Evolutionary conservation across 2,797 vertebrate genomes (phyloP).

Genomic region (Neopelma chrysocephalum): DNA sequence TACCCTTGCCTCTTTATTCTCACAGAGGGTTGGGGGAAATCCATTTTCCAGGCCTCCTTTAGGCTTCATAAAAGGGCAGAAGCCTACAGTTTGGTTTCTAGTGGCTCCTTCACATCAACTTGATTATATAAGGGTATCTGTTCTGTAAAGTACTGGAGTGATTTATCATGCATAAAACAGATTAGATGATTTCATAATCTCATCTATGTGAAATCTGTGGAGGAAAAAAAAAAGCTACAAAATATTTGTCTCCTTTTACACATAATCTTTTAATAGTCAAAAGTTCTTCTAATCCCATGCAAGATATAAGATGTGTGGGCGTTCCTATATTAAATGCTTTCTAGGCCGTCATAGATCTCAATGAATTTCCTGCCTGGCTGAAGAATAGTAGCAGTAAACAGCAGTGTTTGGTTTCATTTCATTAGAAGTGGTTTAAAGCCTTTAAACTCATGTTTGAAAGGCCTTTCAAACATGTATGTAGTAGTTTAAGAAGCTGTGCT

Average conservation of each 20-base stretch:
- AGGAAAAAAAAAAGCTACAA: neutral
- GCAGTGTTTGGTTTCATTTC: neutral
- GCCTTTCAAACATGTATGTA: neutral
- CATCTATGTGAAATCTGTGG: neutral
- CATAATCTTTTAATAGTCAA: neutral
- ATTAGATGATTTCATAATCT: constrained; percentile 46
- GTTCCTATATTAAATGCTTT: neutral
- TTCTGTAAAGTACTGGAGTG: constrained; percentile 7
- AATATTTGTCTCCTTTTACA: neutral
- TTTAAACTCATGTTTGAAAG: neutral
- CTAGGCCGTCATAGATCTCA: neutral
- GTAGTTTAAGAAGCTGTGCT: neutral
- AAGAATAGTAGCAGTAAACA: neutral
- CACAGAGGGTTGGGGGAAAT: neutral
- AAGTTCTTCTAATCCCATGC: neutral
- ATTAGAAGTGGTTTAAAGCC: neutral
- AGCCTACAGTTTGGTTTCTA: neutral
- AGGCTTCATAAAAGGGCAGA: neutral
- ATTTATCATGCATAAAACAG: constrained; percentile 52
- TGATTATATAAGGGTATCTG: constrained; percentile 34
- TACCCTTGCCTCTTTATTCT: neutral
- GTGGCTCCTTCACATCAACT: neutral
- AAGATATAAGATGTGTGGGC: neutral
- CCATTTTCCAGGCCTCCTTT: neutral
- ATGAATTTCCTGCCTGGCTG: neutral